A percentile compares a stretch with the other conserved stretches of the same genome.
Evolutionary conservation across 2,113 vertebrate species (phyloP).

Genomic region (Prochilodus magdalenae): DNA sequence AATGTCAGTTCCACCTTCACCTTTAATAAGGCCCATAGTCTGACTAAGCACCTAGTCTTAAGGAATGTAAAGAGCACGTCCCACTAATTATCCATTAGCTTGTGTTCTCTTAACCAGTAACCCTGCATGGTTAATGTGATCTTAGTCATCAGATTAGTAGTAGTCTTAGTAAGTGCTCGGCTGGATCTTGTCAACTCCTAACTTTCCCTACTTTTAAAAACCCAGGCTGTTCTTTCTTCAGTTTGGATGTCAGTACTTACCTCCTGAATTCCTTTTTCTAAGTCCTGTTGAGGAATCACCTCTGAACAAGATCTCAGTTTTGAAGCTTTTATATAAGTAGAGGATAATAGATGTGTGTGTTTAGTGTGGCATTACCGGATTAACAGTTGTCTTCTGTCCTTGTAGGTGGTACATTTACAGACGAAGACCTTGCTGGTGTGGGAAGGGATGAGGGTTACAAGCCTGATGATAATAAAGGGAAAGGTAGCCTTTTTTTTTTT

Average conservation of each 20-base stretch:
- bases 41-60: background rate
- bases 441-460: slow-evolving; percentile 71
- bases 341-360: background rate
- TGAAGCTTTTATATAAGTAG: background rate
- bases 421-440: slow-evolving; percentile 77
- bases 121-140: slow-evolving; percentile 33
- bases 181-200: background rate
- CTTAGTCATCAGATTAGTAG: background rate
- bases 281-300: background rate
- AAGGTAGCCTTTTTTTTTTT: slow-evolving; percentile 71
- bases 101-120: background rate
- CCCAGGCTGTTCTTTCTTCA: background rate
- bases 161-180: background rate
- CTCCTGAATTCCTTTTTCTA: background rate
- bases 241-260: background rate
- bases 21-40: slow-evolving; percentile 12
- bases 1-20: background rate
- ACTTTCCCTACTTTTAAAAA: background rate
- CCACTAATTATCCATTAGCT: slow-evolving; percentile 1
- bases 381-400: background rate
- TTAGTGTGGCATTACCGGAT: background rate
- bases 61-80: background rate
- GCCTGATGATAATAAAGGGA: slow-evolving; percentile 88
- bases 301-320: background rate
- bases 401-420: slow-evolving; percentile 71